Base-by-base conservation (phyloP, 2,797 vertebrate genomes). In the Aplochiton taeniatus region DNA sequence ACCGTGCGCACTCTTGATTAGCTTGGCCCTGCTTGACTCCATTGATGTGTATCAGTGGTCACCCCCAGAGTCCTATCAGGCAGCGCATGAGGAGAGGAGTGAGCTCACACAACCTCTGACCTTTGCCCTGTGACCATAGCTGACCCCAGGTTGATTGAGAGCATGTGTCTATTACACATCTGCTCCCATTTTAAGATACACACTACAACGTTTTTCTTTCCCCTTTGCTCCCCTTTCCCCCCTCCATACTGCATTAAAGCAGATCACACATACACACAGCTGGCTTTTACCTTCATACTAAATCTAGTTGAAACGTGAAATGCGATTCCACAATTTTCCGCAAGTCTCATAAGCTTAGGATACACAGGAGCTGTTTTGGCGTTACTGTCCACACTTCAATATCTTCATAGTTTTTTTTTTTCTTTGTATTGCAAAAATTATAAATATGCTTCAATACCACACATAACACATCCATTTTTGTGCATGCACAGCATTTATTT, bases 1-100 rank as follows among this genome's bases (percentile, higher is more conserved):
- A 61, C 31, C 6, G 74, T 69, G 73, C 59, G 59, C 72, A 70
- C 76, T 80, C 76, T 87, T 88, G 84, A 88, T 89, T 86, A 87
- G 78, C 84, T 75, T 31, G 31, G 72, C 79, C 65, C 81, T 66
- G 76, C 80, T 55, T 79, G 72, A 69, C 60, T 85, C 79, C 72
- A 84, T 82, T 80, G 82, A 87, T 83, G 82, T 82, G 81, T 75
- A 77, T 87, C 81, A 84, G 76, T 57, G 73, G 68, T 84, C 76
- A 79, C 70, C 77, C 67, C 31, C 12, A 8, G 78, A 87, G 78
- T 80, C 85, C 74, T 62, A 84, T 88, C 85, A 84, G 70, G 85
- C 85, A 64, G 82, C 61, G 63, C 19, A 12, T 60, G 61, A 70
- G 76, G 53, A 66, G n/a, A 13, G 53, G 69, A 66, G 61, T 63